Conservation (phyloP, 1,140 invertebrate species). For the Bemisia tabaci region DNA sequence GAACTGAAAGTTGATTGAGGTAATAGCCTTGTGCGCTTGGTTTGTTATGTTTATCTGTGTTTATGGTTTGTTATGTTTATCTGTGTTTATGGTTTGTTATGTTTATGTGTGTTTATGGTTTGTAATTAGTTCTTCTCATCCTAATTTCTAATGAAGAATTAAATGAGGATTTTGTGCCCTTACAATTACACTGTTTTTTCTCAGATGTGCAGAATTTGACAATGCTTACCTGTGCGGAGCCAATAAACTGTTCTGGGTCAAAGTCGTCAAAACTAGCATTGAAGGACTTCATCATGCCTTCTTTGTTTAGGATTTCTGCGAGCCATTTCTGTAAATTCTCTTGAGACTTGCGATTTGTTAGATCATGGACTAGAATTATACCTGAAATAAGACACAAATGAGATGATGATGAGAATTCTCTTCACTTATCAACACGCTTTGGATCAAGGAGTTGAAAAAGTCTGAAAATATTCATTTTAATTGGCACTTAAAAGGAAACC, state of each 20-base stretch:
- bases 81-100: no score
- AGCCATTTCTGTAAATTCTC: slow-evolving; percentile 87
- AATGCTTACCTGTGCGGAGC: slow-evolving; percentile 47
- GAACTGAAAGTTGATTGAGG: no score
- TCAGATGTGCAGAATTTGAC: no score
- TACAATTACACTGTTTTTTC: no score
- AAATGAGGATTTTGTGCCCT: no score
- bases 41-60: no score
- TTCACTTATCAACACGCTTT: neutral
- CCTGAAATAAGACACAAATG: slow-evolving; percentile 41
- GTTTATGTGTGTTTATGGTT: no score
- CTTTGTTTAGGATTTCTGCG: slow-evolving; percentile 73
- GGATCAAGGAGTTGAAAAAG: neutral
- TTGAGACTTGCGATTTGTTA: slow-evolving; percentile 91
- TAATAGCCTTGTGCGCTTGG: no score
- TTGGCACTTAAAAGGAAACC: no score
- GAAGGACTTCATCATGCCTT: slow-evolving; percentile 35
- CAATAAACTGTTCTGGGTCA: slow-evolving; percentile 84
- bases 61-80: no score
- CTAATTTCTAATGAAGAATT: no score
- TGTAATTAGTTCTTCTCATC: no score
- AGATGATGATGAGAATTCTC: slow-evolving; percentile 16
- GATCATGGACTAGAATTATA: slow-evolving; percentile 88
- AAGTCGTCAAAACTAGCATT: slow-evolving; percentile 45
- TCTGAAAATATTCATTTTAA: neutral